These are phyloP conservation scores for Plodia interpunctella DNA, from an alignment of 1,140 invertebrate species.

Conservation along the genomic window DNA sequence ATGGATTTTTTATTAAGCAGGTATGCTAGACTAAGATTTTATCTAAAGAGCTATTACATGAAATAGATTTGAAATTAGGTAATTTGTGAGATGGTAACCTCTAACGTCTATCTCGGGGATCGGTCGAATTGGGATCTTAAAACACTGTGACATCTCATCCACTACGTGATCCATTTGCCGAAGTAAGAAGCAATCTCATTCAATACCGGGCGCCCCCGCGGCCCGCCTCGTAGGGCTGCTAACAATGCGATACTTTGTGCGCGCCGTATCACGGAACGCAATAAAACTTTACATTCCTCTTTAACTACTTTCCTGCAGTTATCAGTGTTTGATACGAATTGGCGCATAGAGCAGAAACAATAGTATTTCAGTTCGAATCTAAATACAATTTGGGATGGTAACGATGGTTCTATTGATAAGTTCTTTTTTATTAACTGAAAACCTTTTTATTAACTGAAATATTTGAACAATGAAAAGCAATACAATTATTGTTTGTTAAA, in stretches of 20 bases:
- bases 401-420: too few relatives aligned
- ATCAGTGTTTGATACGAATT: constrained; percentile 54
- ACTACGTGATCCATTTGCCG: constrained; percentile 78
- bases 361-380: not conserved
- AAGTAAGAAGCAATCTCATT: constrained; percentile 79
- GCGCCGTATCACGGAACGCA: constrained; percentile 52
- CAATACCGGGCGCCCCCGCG: constrained; percentile 66
- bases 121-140: constrained; percentile 73
- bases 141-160: constrained; percentile 78
- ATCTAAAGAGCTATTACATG: not conserved
- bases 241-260: constrained; percentile 64
- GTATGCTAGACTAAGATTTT: not conserved
- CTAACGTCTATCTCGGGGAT: constrained; percentile 26
- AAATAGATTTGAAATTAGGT: not conserved
- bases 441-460: too few relatives aligned
- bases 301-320: constrained; percentile 65
- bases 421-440: too few relatives aligned
- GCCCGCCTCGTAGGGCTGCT: constrained; percentile 49
- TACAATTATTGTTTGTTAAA: too few relatives aligned
- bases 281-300: constrained; percentile 68
- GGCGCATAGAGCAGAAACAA: constrained; percentile 37
- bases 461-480: too few relatives aligned
- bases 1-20: not conserved
- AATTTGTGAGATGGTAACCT: not conserved
- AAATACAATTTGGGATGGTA: too few relatives aligned